Percentiles rank a stretch among this genome's conserved stretches.
Conservation (phyloP, 1,140 invertebrate genomes). For the Anastatus disparis region DNA sequence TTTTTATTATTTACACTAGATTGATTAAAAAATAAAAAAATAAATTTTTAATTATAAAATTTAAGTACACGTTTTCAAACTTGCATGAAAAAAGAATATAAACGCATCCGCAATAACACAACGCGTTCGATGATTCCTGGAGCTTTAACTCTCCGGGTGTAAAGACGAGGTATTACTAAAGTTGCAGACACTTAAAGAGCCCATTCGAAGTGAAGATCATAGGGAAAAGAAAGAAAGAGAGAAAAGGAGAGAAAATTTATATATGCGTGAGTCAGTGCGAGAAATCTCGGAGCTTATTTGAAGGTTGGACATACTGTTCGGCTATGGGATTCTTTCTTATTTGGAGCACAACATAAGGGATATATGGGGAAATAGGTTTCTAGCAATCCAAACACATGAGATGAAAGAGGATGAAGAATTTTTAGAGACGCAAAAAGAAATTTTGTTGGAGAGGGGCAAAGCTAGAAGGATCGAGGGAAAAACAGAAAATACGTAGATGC, state of each 20-base stretch:
- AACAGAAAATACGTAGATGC: no score
- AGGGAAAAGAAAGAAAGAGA: background rate
- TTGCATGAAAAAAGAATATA: no score
- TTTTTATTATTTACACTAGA: no score
- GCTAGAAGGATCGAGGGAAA: background rate
- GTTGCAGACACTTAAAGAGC: background rate
- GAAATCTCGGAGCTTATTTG: background rate
- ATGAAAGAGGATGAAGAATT: background rate
- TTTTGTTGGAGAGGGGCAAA: no score
- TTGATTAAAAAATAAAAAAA: no score
- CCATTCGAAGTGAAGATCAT: background rate
- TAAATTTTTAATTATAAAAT: no score
- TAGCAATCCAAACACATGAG: background rate
- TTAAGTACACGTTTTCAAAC: no score
- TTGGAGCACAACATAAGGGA: no score
- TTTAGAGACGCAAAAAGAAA: background rate
- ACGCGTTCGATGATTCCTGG: background rate
- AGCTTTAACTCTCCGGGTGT: slow-evolving; percentile 4
- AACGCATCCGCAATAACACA: background rate
- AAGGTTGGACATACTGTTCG: slow-evolving; percentile 14
- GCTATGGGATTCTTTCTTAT: background rate
- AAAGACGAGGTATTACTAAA: slow-evolving; percentile 16
- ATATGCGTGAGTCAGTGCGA: background rate
- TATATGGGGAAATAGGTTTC: background rate
- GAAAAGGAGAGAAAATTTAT: slow-evolving; percentile 16